Conservation (phyloP, 1,140 invertebrate species). For the Drosophila fuyamai region DNA sequence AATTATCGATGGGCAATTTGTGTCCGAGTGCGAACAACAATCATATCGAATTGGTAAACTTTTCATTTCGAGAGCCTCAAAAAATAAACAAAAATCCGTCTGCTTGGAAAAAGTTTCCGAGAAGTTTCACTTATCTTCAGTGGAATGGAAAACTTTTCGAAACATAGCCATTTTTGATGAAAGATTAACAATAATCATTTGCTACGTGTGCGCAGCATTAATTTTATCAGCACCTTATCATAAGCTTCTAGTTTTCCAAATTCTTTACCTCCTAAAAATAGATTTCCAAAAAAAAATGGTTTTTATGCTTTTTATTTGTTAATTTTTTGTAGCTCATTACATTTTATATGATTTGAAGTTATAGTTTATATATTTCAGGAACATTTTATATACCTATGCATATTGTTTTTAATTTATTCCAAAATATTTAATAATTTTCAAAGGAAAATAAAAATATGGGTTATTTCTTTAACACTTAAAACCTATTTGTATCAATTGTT, state of each 20-base stretch:
- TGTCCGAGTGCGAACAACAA: slow-evolving; percentile 5
- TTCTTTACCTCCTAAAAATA: neutral
- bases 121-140: slow-evolving; percentile 1
- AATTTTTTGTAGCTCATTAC: too few relatives aligned
- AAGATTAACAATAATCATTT: slow-evolving; percentile 1
- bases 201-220: neutral
- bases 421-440: too few relatives aligned
- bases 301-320: too few relatives aligned
- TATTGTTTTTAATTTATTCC: too few relatives aligned
- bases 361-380: too few relatives aligned
- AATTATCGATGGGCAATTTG: slow-evolving; percentile 17
- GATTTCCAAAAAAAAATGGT: neutral
- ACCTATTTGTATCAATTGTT: too few relatives aligned
- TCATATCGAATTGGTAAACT: neutral
- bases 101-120: slow-evolving; percentile 1
- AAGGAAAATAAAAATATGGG: too few relatives aligned
- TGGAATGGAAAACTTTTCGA: slow-evolving; percentile 2
- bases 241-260: neutral
- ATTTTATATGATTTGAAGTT: too few relatives aligned
- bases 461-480: too few relatives aligned
- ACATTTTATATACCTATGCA: too few relatives aligned
- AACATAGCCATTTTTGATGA: neutral
- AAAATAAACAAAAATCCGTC: slow-evolving; percentile 4
- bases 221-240: neutral
- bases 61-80: neutral